phyloP scores from a whole-genome alignment of 2,113 vertebrate species.

The Corythaeola cristata region DNA sequence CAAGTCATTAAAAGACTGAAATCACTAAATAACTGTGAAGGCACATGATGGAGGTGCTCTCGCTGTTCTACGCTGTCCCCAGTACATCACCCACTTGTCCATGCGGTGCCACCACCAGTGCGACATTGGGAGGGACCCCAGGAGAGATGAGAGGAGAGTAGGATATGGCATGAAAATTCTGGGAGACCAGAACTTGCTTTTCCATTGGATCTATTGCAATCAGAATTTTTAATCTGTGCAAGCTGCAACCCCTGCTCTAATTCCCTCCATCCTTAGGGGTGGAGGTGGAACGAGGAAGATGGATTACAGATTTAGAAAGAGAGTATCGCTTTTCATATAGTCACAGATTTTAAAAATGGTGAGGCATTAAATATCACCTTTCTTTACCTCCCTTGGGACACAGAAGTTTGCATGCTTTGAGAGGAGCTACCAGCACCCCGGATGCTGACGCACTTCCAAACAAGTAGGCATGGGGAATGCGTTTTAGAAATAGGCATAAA shows the following conservation, averaged over 20 bases:
- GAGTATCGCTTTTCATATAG: neutral
- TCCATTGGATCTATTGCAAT: neutral
- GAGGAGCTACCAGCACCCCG: neutral
- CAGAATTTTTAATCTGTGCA: neutral
- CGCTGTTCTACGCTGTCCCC: neutral
- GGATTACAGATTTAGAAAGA: neutral
- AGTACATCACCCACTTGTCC: neutral
- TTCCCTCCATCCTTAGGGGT: neutral
- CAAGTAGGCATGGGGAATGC: neutral
- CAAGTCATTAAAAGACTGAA: neutral
- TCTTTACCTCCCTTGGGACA: neutral
- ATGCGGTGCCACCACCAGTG: neutral
- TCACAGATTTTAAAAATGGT: neutral
- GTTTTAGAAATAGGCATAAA: neutral
- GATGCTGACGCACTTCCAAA: neutral
- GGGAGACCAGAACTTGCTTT: neutral
- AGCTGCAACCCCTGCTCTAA: neutral
- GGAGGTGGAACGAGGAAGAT: neutral
- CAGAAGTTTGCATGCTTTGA: neutral
- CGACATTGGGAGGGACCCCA: neutral
- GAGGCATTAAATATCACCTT: neutral
- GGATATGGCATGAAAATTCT: neutral
- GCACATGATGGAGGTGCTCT: accelerated
- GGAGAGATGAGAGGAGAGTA: neutral
- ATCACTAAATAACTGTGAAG: neutral